A percentile compares a stretch with the other conserved stretches of the same genome.
phyloP scores from a whole-genome alignment of 1,140 invertebrate genomes.

The Campoletis sonorensis region DNA sequence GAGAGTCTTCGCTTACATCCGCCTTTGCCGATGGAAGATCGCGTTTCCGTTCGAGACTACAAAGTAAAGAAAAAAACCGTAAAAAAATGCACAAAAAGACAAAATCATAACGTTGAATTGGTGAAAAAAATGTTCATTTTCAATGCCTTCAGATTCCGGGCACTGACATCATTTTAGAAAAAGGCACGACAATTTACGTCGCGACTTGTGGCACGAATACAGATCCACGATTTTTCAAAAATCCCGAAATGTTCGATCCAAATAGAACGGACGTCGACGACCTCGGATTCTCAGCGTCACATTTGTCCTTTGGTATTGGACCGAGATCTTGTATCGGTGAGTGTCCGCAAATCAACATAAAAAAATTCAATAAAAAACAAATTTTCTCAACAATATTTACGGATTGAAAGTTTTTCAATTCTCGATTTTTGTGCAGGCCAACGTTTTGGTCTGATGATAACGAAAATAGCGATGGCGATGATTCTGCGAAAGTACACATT shows the following conservation, averaged over 20 bases:
- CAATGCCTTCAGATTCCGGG: conserved; percentile 63
- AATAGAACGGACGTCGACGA: conserved; percentile 55
- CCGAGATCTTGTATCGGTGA: conserved; percentile 66
- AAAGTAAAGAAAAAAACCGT: conserved; percentile 52
- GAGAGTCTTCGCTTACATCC: conserved; percentile 78
- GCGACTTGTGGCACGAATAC: conserved; percentile 69
- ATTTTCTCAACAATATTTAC: too few relatives aligned
- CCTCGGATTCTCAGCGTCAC: conserved; percentile 52
- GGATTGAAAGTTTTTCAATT: conserved; percentile 35
- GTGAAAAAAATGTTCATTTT: background rate
- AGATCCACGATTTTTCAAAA: conserved; percentile 65
- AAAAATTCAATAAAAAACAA: background rate
- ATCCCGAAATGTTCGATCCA: conserved; percentile 64
- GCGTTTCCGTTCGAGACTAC: conserved; percentile 71
- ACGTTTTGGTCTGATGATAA: conserved; percentile 80
- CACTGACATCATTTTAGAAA: conserved; percentile 69
- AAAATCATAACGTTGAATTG: background rate
- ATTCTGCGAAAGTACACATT: conserved; percentile 73
- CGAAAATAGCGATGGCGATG: conserved; percentile 78
- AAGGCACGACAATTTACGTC: conserved; percentile 64
- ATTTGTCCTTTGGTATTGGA: conserved; percentile 65
- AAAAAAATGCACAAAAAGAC: background rate
- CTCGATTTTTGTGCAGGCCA: conserved; percentile 70
- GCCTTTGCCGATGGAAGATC: conserved; percentile 77
- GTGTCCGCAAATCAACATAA: background rate